These are phyloP conservation scores for Alfaro cultratus DNA, from an alignment of 2,797 vertebrate genomes.

Conservation along the genomic window DNA sequence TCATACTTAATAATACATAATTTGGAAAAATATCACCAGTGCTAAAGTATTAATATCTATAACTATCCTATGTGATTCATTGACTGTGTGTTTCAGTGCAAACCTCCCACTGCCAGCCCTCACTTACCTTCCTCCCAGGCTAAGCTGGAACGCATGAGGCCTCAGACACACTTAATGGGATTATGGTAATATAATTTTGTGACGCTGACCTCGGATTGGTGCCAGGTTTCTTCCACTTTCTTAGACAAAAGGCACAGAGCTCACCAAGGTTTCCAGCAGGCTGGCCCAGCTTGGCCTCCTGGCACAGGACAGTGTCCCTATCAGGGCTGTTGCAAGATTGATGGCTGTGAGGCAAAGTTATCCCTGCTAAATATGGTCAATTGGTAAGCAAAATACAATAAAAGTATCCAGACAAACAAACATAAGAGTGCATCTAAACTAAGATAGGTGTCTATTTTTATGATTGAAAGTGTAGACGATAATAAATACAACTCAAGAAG, in stretches of 20 bases:
- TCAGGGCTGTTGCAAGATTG: constrained; percentile 67
- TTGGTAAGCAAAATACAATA: constrained; percentile 43
- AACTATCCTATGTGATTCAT: constrained; percentile 18
- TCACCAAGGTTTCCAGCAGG: constrained; percentile 67
- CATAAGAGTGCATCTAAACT: constrained; percentile 1
- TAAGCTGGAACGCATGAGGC: constrained; percentile 75
- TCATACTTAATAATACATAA: constrained; percentile 3
- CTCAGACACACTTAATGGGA: constrained; percentile 86
- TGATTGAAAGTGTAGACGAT: constrained; percentile 14
- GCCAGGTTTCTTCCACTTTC: constrained; percentile 81
- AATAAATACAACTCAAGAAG: constrained; percentile 34
- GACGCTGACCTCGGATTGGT: constrained; percentile 78
- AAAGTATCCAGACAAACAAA: constrained; percentile 23
- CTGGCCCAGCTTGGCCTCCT: constrained; percentile 63
- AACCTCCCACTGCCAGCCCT: constrained; percentile 52
- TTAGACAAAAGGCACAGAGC: constrained; percentile 76
- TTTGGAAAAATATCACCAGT: constrained; percentile 3
- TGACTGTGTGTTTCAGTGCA: constrained; percentile 26
- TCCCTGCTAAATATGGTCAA: constrained; percentile 60
- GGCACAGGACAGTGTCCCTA: constrained; percentile 70
- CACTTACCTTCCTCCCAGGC: constrained; percentile 63
- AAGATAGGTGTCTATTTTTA: neutral
- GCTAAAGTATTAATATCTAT: constrained; percentile 7
- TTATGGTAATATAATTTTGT: constrained; percentile 87
- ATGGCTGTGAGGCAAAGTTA: constrained; percentile 68